These are phyloP conservation scores for Brachionus rubens DNA, from an alignment of 1,140 invertebrate species.

Conservation along the genomic window DNA sequence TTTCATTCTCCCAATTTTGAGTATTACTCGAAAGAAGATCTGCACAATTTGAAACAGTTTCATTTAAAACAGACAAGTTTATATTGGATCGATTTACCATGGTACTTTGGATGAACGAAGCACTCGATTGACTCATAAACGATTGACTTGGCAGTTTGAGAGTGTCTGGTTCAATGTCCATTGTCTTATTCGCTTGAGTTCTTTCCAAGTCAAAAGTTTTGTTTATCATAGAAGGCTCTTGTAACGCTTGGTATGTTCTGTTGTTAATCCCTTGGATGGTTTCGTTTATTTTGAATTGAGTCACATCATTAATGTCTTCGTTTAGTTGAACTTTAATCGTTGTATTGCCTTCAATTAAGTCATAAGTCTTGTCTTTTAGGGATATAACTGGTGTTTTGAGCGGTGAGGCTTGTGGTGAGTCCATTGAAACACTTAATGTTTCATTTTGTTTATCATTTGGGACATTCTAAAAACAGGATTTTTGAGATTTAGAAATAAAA, in stretches of 20 bases:
- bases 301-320: background rate
- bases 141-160: background rate
- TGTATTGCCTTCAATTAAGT: background rate
- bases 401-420: background rate
- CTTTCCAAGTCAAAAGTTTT: slow-evolving; percentile 10
- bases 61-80: slow-evolving; percentile 2
- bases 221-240: slow-evolving; percentile 7
- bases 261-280: background rate
- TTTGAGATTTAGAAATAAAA: no score
- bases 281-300: background rate
- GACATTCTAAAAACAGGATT: background rate
- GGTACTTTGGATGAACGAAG: background rate
- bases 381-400: background rate
- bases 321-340: background rate
- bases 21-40: background rate
- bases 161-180: background rate
- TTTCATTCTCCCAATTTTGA: background rate
- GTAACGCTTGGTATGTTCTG: background rate
- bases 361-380: background rate
- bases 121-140: background rate
- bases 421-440: background rate
- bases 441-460: background rate
- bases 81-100: background rate
- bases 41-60: slow-evolving; percentile 25
- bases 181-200: background rate